These are phyloP conservation scores for Glomeris maerens DNA, from an alignment of 1,140 invertebrate genomes.

Conservation along the genomic window DNA sequence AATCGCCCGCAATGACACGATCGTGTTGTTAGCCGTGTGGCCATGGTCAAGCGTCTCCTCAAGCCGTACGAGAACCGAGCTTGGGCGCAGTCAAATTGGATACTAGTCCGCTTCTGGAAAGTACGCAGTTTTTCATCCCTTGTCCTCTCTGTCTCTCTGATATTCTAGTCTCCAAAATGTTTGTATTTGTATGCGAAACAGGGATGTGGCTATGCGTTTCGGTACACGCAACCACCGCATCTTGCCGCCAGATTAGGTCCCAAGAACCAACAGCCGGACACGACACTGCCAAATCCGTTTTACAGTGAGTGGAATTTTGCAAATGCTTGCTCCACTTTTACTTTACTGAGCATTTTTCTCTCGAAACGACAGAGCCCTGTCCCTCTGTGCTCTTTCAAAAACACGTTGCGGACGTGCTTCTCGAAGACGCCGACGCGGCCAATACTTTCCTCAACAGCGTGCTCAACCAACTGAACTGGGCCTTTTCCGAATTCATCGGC, in stretches of 20 bases:
- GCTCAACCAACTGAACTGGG: constrained; percentile 72
- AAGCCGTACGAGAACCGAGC: constrained; percentile 65
- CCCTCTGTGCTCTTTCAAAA: constrained; percentile 43
- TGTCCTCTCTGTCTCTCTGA: too few species aligned
- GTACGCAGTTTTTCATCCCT: constrained; percentile 22
- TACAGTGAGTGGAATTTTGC: constrained; percentile 31
- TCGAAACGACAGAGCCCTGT: constrained; percentile 51
- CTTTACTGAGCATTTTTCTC: constrained; percentile 17
- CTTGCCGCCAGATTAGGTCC: constrained; percentile 36
- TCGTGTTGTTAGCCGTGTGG: constrained; percentile 38
- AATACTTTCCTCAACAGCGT: constrained; percentile 59
- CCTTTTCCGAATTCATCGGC: constrained; percentile 73
- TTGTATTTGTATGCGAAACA: constrained; percentile 26
- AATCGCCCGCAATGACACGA: too few species aligned
- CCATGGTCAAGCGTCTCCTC: constrained; percentile 49
- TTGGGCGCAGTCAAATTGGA: constrained; percentile 76
- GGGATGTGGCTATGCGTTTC: constrained; percentile 63
- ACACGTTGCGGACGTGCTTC: constrained; percentile 38
- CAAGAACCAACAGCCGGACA: constrained; percentile 32
- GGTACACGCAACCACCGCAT: constrained; percentile 50
- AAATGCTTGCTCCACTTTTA: neutral
- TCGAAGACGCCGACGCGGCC: constrained; percentile 35
- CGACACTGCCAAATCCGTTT: constrained; percentile 28
- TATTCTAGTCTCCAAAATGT: neutral
- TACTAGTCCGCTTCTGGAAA: constrained; percentile 63